phyloP scores from a whole-genome alignment of 2,888 invertebrate species.

The Eupithecia exiguata region DNA sequence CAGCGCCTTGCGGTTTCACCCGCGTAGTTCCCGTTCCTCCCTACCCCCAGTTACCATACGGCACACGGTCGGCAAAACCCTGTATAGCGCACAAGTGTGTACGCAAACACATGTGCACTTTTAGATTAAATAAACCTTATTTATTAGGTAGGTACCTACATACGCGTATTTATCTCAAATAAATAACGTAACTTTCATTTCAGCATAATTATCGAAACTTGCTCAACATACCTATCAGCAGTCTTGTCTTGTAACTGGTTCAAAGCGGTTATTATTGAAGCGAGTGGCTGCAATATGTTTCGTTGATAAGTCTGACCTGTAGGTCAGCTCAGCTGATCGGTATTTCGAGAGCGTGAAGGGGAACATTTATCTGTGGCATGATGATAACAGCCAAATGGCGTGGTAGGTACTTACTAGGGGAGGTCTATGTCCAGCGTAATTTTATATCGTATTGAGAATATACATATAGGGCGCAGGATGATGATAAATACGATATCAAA shows the following conservation, averaged over 20 bases:
- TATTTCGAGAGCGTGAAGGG: neutral
- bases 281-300: conserved; percentile 19
- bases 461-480: too few relatives aligned
- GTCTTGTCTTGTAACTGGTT: conserved; percentile 40
- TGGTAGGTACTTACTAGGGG: neutral
- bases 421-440: neutral
- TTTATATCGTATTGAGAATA: too few relatives aligned
- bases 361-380: conserved; percentile 1
- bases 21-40: too few relatives aligned
- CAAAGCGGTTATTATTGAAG: conserved; percentile 38
- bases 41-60: too few relatives aligned
- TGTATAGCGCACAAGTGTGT: too few relatives aligned
- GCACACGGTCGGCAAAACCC: too few relatives aligned
- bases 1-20: too few relatives aligned
- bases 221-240: conserved; percentile 1
- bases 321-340: conserved; percentile 7
- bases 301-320: conserved; percentile 26
- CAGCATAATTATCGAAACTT: conserved; percentile 10
- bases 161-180: neutral
- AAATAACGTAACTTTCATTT: conserved; percentile 11
- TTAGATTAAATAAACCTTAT: too few relatives aligned
- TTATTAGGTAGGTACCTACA: neutral
- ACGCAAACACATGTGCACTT: too few relatives aligned
- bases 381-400: neutral
- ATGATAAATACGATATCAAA: too few relatives aligned